Percentiles rank a stretch among this genome's conserved stretches.
Conservation (phyloP, 2,797 vertebrate genomes). For the Coluber constrictor region DNA sequence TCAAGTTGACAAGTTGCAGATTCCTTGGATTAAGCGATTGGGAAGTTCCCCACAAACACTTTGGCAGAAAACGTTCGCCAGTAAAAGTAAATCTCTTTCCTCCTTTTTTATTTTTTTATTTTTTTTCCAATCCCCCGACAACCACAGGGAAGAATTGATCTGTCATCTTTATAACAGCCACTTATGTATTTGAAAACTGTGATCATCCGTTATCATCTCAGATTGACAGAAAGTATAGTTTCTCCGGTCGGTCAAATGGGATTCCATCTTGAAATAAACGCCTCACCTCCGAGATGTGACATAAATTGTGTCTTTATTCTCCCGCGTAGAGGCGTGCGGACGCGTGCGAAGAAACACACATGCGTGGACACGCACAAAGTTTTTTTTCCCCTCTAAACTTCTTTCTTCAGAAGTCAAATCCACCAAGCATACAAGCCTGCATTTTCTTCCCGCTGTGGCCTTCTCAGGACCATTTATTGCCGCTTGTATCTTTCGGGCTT, state of each 20-base stretch:
- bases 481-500: neutral
- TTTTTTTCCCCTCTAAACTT: neutral
- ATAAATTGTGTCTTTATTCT: slow-evolving; percentile 6
- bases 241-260: slow-evolving; percentile 3
- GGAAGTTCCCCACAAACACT: neutral
- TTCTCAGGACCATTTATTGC: neutral
- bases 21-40: neutral
- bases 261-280: slow-evolving; percentile 34
- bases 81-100: neutral
- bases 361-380: neutral
- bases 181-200: slow-evolving; percentile 33
- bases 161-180: slow-evolving; percentile 37
- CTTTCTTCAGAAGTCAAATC: neutral
- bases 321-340: neutral
- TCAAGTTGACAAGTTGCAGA: neutral
- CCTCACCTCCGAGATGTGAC: slow-evolving; percentile 3
- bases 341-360: neutral
- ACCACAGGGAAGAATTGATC: slow-evolving; percentile 31
- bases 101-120: neutral
- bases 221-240: slow-evolving; percentile 33
- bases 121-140: neutral
- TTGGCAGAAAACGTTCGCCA: neutral
- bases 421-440: neutral
- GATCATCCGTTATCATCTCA: slow-evolving; percentile 31
- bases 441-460: neutral